Base-by-base conservation (phyloP, 2,113 vertebrate genomes). In the Esox niger region DNA sequence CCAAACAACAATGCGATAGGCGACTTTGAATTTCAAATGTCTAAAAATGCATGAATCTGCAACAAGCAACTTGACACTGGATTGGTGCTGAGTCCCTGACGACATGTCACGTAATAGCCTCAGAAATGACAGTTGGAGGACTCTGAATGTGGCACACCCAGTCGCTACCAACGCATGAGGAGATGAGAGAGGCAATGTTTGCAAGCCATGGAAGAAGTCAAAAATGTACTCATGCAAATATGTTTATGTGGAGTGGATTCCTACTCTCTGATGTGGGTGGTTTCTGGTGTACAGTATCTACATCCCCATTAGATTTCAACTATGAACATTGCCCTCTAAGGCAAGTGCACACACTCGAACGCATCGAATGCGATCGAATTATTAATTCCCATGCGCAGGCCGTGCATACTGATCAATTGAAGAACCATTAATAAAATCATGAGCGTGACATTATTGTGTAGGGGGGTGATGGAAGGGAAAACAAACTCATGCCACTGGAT, bases 171-270 rank as follows among this genome's bases (percentile, higher is more conserved):
- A 10, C 9, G 21, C 21, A 54, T n/a, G n/a, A 54, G 10, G 5
- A 54, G 49, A 54, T 21, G 8, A 54, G 2, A 25, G 23, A 54
- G 23, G 23, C n/a, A 29, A 25, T 9, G 55, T n/a, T n/a, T 52
- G 21, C 47, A 52, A 7, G 59, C 68, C 49, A 23, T 66, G 71
- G 73, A 77, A 75, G 69, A 74, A 78, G 69, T 66, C 74, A 21
- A 64, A 66, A 70, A 76, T 32, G 63, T 77, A 80, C 71, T 82
- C 76, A 85, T 68, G 49, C 74, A 82, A 70, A 67, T 77, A 70
- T 38, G 65, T 25, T 68, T 69, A 59, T 30, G 54, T 68, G 69
- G 67, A 78, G 35, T 58, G 70, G 20, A 21, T 56, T 74, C 67
- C 80, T 63, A 69, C 69, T 69, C 68, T 52, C 21, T 78, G 79